Base-by-base conservation (phyloP, 2,113 vertebrate genomes). In the Chionomys nivalis region DNA sequence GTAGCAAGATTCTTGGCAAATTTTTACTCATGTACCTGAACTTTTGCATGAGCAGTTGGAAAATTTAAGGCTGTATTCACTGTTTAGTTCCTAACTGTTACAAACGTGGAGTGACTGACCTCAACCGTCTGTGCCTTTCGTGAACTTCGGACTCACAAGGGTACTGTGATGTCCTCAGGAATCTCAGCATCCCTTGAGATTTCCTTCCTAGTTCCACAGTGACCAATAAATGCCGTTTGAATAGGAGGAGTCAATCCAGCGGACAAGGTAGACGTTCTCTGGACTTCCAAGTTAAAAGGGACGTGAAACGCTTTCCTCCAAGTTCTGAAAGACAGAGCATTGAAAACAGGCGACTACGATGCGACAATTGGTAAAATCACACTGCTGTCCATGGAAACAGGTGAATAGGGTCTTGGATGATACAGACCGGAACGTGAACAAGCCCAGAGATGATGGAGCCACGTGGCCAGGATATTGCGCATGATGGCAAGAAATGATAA, bases 401-500 rank as follows among this genome's bases (percentile, higher is more conserved):
- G 33, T 23, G 44, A 21, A 78, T 73, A n/a, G 65, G 65, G 12
- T 85, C 44, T 82, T 77, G n/a, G 14, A 61, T 93, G 81, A 79
- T 78, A 44, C 7, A 85, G 42, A 91, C 81, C 91, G 24, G 61
- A 49, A 86, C 96, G 44, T 77, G 93, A 77, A 88, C 91, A 78
- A 94, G 55, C 39, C 7, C 36, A 72, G 79, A 90, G n/a, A 79
- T 93, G 68, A 63, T 75, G 21, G 11, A 95, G n/a, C 86, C 89
- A 63, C 23, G 31, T 73, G 73, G 82, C 87, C 2, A 52, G n/a
- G 73, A 24, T 65, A 47, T 77, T 93, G 31, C 42, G 77, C 36
- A 83, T 85, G 77, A n/a, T 72, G 90, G 85, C 47, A 88, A 83
- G 81, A 94, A 86, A 87, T 87, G n/a, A 75, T 65, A 52, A 73